Evolutionary conservation across 2,888 invertebrate species (phyloP).

Genomic region (Drosophila parthenogenetica): DNA sequence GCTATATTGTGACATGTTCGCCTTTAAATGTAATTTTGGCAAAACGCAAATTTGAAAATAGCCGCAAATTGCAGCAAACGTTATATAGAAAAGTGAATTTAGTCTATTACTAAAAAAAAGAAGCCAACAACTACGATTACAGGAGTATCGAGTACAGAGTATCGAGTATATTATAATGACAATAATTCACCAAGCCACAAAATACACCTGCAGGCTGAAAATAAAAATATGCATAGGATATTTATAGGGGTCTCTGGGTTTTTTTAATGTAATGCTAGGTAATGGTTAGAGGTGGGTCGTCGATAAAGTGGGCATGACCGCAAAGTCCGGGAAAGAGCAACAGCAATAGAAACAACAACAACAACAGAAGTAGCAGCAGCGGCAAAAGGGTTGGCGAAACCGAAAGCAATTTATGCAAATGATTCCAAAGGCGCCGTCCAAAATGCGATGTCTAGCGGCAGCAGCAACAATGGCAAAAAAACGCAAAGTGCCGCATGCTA

Average conservation of each 20-base stretch:
- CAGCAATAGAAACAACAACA: neutral
- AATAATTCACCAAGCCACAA: slow-evolving; percentile 76
- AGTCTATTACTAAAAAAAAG: slow-evolving; percentile 39
- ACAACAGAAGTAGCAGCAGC: neutral
- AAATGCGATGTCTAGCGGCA: slow-evolving; percentile 55
- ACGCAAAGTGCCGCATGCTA: slow-evolving; percentile 80
- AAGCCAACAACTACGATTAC: slow-evolving; percentile 35
- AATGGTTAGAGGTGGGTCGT: slow-evolving; percentile 59
- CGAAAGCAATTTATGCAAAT: slow-evolving; percentile 79
- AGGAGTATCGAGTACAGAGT: slow-evolving; percentile 16
- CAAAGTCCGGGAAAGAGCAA: slow-evolving; percentile 46
- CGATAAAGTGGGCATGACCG: slow-evolving; percentile 62
- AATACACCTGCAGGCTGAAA: slow-evolving; percentile 78
- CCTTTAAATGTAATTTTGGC: slow-evolving; percentile 42
- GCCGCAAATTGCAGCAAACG: slow-evolving; percentile 46
- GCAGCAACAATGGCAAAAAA: slow-evolving; percentile 25
- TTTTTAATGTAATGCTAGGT: slow-evolving; percentile 33
- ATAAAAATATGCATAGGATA: slow-evolving; percentile 52
- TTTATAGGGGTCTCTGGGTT: slow-evolving; percentile 29
- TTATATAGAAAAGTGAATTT: slow-evolving; percentile 27
- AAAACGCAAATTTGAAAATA: slow-evolving; percentile 44
- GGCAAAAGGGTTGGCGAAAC: slow-evolving; percentile 69
- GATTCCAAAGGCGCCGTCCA: slow-evolving; percentile 75
- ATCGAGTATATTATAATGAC: slow-evolving; percentile 64
- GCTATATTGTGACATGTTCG: slow-evolving; percentile 54